Conservation (phyloP, 2,113 vertebrate species). For the Myxocyprinus asiaticus region DNA sequence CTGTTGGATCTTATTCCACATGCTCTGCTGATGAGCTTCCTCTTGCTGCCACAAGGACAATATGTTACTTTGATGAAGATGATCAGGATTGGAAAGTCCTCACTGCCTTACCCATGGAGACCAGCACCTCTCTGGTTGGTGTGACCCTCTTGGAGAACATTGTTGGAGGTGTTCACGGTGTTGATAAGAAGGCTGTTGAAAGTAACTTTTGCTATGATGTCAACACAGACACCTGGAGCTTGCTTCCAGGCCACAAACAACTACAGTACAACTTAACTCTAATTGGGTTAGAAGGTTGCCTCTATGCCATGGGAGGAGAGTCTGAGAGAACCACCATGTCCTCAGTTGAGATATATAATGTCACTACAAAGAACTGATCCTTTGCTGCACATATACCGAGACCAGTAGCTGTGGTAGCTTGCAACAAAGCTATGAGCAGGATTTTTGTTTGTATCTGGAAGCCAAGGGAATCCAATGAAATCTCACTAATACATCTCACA, state of each 20-base stretch:
- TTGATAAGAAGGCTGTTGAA: constrained; percentile 85
- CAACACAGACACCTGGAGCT: constrained; percentile 73
- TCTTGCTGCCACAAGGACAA: constrained; percentile 74
- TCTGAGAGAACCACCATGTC: constrained; percentile 77
- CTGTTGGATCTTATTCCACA: constrained; percentile 86
- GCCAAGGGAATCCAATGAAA: constrained; percentile 82
- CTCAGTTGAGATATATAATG: constrained; percentile 82
- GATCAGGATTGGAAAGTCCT: constrained; percentile 83
- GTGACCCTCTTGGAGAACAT: constrained; percentile 86
- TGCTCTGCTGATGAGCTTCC: constrained; percentile 76
- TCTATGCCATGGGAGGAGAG: constrained; percentile 87
- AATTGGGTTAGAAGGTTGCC: constrained; percentile 78
- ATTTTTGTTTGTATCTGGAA: constrained; percentile 91
- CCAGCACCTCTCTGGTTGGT: constrained; percentile 89
- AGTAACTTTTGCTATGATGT: constrained; percentile 87
- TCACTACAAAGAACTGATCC: constrained; percentile 76
- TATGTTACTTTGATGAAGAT: constrained; percentile 88
- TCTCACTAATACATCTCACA: constrained; percentile 78
- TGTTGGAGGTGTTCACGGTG: constrained; percentile 84
- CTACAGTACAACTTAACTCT: constrained; percentile 86
- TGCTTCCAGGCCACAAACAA: constrained; percentile 83
- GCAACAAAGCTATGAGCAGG: constrained; percentile 79
- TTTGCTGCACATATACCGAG: constrained; percentile 79
- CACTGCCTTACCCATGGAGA: constrained; percentile 79
- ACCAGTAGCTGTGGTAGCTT: constrained; percentile 74